Evolutionary conservation across 1,140 invertebrate genomes (phyloP).

Genomic region (Stratiolaelaps scimitus): DNA sequence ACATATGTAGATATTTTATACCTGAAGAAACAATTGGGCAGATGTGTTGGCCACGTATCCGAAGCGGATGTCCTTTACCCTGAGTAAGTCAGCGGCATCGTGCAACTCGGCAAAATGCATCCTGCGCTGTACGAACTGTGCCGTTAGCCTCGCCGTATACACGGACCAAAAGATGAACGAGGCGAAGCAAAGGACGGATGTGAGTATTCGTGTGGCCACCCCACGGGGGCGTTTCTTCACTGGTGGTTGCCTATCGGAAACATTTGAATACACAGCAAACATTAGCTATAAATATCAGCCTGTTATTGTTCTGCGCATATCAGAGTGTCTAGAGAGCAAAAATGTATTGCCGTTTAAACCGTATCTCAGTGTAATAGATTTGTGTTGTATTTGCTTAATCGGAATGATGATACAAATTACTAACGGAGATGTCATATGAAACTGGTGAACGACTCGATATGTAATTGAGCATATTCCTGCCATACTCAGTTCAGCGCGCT

Average conservation of each 20-base stretch:
- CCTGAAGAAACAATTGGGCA: constrained; percentile 11
- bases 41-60: constrained; percentile 23
- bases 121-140: constrained; percentile 18
- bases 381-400: no score
- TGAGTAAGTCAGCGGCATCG: neutral
- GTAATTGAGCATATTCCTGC: no score
- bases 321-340: no score
- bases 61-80: neutral
- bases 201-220: constrained; percentile 18
- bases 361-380: no score
- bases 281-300: no score
- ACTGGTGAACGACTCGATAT: no score
- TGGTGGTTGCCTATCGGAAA: constrained; percentile 1
- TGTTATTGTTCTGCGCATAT: no score
- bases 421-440: no score
- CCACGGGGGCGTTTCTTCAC: constrained; percentile 1
- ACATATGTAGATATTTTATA: no score
- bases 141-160: constrained; percentile 21
- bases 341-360: no score
- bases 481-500: no score
- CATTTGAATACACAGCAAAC: neutral
- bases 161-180: constrained; percentile 27
- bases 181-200: neutral
- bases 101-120: constrained; percentile 24
- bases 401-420: no score